Percentiles rank a stretch among this genome's conserved stretches.
Evolutionary conservation across 1,140 invertebrate genomes (phyloP).

Genomic region (Eueides isabella): DNA sequence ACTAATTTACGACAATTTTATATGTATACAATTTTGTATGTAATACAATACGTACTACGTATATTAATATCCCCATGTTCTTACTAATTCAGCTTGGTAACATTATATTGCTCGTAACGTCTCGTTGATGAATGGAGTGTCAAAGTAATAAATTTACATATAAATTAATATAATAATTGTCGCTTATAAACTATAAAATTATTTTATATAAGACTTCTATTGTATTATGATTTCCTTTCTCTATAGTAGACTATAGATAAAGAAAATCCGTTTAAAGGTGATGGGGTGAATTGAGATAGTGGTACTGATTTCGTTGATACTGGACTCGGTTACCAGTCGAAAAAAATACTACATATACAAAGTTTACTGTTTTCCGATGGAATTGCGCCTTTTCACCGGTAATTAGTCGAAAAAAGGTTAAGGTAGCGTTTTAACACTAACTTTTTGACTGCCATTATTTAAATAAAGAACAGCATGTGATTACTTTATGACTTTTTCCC

Average conservation of each 20-base stretch:
- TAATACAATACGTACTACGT: conserved; percentile 4
- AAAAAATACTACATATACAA: no score
- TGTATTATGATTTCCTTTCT: neutral
- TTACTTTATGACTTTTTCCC: no score
- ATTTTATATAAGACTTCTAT: neutral
- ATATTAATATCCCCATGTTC: neutral
- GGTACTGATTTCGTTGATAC: no score
- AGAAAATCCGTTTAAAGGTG: no score
- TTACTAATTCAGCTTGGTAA: neutral
- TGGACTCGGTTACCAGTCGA: no score
- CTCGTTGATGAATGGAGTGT: neutral
- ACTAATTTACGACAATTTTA: neutral
- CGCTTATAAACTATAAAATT: neutral
- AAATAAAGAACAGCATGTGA: no score
- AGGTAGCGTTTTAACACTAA: no score
- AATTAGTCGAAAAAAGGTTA: no score
- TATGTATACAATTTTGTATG: neutral
- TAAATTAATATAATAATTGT: neutral
- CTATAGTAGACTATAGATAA: neutral
- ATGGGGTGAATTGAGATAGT: neutral
- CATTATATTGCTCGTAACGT: neutral
- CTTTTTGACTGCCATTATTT: no score
- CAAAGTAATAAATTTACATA: conserved; percentile 7
- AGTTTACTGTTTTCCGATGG: no score
- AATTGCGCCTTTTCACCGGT: no score